Evolutionary conservation across 2,888 invertebrate species (phyloP), one percentile per base, ranked within the genome.

Genomic region (Cheilosia soror): DNA sequence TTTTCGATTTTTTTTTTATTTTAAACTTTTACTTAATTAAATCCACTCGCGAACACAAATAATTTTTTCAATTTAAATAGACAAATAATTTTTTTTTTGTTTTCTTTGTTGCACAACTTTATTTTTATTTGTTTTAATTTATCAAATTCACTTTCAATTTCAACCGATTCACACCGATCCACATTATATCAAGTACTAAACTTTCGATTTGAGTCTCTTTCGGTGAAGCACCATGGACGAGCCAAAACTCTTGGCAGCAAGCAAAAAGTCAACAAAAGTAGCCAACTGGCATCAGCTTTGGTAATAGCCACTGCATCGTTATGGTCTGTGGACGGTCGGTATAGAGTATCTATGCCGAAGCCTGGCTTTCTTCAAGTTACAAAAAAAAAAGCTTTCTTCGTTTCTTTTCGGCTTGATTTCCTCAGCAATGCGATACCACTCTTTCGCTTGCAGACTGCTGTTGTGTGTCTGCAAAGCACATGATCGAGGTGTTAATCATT

Each of bases 81-180:
- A 2, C 9, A 27, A 49, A 4, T 11, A 25, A 25, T 9, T 20
- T 20, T 20, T 20, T 9, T 20, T 20, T 20, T 20, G 25, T 9
- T 49, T 58, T 42, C 6, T 25, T 37, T 37, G 33, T 84, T 85
- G 47, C 76, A 71, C 75, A 69, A 77, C 25, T 55, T 72, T 15
- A 55, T 72, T 57, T 65, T 66, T 63, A 25, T 25, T 62, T 25
- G n/a, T 55, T 68, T 53, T 51, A 78, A 68, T 53, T 78, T 60
- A 51, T 55, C 4, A 60, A 63, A 69, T 79, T 75, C 79, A 84
- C 84, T 79, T 84, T 76, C 65, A 79, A 84, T 80, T 80, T 71
- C 65, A 84, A 84, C 69, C 71, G 85, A 85, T 81, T 84, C 66
- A 77, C 81, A 62, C 81, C 76, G 85, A 81, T 72, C 81, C 76